phyloP scores from a whole-genome alignment of 1,140 invertebrate species.

The Heliconius congener region DNA sequence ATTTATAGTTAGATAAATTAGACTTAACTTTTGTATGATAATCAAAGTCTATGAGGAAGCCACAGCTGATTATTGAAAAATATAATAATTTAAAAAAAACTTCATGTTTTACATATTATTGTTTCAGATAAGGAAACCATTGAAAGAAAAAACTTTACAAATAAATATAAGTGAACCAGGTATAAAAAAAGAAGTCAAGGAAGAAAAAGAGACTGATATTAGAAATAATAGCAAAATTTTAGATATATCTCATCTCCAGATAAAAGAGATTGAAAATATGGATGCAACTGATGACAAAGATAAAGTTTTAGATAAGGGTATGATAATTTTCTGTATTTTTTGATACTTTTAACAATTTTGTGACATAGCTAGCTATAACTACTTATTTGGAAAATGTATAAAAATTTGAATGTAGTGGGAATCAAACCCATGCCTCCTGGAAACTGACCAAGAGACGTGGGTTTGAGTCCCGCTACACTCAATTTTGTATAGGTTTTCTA shows the following conservation, averaged over 20 bases:
- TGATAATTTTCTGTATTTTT: neutral
- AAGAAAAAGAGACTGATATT: slow-evolving; percentile 36
- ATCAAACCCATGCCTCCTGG: too few relatives aligned
- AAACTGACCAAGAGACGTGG: too few relatives aligned
- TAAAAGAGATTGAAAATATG: slow-evolving; percentile 37
- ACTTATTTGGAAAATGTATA: too few relatives aligned
- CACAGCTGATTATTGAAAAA: too few relatives aligned
- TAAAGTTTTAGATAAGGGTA: slow-evolving; percentile 35
- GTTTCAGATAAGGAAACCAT: slow-evolving; percentile 61
- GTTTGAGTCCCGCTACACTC: too few relatives aligned
- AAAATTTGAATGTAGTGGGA: too few relatives aligned
- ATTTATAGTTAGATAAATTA: neutral
- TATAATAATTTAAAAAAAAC: too few relatives aligned
- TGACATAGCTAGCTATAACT: neutral
- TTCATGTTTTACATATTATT: neutral
- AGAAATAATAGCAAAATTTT: slow-evolving; percentile 42
- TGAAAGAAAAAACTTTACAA: slow-evolving; percentile 57
- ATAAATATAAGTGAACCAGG: slow-evolving; percentile 41
- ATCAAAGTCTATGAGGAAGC: too few relatives aligned
- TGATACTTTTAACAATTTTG: neutral
- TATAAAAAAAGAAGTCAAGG: slow-evolving; percentile 35
- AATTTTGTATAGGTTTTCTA: too few relatives aligned
- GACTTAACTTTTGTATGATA: too few relatives aligned
- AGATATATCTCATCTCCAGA: slow-evolving; percentile 39
- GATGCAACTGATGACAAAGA: slow-evolving; percentile 33